Evolutionary conservation across 2,113 vertebrate genomes (phyloP).

Genomic region (Clinocottus analis): DNA sequence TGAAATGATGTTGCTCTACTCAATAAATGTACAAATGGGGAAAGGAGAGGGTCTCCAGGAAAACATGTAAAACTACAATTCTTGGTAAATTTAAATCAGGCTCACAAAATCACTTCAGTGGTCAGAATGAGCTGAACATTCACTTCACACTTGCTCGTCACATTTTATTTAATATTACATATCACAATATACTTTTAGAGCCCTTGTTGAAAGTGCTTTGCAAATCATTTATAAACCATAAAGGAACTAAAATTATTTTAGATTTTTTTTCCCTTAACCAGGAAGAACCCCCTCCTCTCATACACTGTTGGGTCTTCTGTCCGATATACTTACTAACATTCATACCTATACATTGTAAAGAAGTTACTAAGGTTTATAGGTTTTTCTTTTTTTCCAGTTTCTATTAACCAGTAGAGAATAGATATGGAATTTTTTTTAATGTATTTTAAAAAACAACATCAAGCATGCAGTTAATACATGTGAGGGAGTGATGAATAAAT

Average conservation of each 20-base stretch:
- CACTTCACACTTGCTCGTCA: neutral
- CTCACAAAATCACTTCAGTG: neutral
- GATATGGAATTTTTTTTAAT: too few relatives aligned
- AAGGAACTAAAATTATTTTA: neutral
- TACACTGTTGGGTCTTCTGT: neutral
- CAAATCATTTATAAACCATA: neutral
- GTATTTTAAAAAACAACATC: constrained; percentile 3
- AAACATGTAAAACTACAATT: neutral
- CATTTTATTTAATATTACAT: neutral
- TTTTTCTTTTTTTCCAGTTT: too few relatives aligned
- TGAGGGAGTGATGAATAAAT: neutral
- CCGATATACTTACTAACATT: constrained; percentile 17
- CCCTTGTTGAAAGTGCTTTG: neutral
- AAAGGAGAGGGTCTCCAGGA: neutral
- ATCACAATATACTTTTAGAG: neutral
- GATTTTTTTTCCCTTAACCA: neutral
- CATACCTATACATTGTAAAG: too few relatives aligned
- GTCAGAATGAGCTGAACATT: neutral
- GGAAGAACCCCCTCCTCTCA: neutral
- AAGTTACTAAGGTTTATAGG: too few relatives aligned
- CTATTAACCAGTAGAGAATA: too few relatives aligned
- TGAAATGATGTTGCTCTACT: neutral
- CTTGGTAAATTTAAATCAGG: constrained; percentile 10
- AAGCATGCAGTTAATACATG: neutral
- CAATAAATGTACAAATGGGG: neutral